A percentile compares a stretch with the other conserved stretches of the same genome.
These are phyloP conservation scores for Alloplasta piceator DNA, from an alignment of 2,888 invertebrate genomes.

Conservation along the genomic window DNA sequence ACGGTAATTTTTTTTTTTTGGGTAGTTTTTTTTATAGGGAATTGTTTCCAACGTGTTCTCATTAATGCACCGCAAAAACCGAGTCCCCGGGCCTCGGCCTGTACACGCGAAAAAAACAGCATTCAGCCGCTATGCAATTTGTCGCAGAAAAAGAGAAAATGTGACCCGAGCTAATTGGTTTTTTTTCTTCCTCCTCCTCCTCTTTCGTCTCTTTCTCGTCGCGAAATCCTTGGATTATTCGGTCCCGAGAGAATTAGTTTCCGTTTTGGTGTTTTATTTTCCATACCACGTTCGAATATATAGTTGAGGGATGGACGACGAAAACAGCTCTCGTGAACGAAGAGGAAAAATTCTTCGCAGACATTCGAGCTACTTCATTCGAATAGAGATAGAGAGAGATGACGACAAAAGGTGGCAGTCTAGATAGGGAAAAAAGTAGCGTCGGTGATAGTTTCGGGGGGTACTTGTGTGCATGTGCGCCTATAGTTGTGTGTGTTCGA, in stretches of 20 bases:
- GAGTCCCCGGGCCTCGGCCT: neutral
- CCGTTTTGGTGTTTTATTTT: neutral
- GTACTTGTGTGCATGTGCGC: neutral
- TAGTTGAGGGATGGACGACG: slow-evolving; percentile 1
- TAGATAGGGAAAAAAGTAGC: neutral
- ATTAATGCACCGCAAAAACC: neutral
- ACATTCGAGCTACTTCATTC: neutral
- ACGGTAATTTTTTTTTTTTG: neutral
- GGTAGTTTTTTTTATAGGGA: neutral
- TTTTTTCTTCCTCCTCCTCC: slow-evolving; percentile 27
- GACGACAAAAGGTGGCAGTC: slow-evolving; percentile 32
- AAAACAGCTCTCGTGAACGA: slow-evolving; percentile 12
- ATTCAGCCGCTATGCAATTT: slow-evolving; percentile 37
- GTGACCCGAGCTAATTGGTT: slow-evolving; percentile 53
- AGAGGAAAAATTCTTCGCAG: slow-evolving; percentile 18
- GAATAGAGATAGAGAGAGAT: slow-evolving; percentile 34
- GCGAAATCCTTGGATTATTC: slow-evolving; percentile 39
- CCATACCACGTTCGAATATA: neutral
- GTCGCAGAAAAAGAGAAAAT: slow-evolving; percentile 2
- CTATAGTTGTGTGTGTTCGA: neutral
- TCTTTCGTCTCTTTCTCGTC: slow-evolving; percentile 13
- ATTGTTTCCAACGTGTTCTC: neutral
- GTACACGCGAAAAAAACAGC: neutral
- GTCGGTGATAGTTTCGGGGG: neutral
- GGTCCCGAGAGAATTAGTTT: slow-evolving; percentile 29